Percentiles rank a stretch among this genome's conserved stretches.
Conservation (phyloP, 2,113 vertebrate species). For the Hyla sarda region DNA sequence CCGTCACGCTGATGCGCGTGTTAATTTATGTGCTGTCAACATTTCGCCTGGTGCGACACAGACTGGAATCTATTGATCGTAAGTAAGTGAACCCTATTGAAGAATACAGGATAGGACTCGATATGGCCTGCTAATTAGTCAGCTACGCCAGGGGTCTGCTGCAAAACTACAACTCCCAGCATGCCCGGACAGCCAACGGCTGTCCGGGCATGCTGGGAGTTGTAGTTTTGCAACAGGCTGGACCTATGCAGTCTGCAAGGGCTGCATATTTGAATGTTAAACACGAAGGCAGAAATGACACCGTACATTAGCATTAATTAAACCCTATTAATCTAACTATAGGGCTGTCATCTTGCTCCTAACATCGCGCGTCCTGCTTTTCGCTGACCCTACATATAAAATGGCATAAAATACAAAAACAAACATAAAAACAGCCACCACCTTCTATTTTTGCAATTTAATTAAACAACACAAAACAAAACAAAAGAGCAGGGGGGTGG, state of each 20-base stretch:
- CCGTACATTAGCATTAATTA: background rate
- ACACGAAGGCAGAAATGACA: background rate
- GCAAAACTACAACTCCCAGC: too few species aligned
- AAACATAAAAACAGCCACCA: background rate
- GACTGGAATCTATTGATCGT: too few species aligned
- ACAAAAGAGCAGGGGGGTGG: background rate
- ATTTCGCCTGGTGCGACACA: too few species aligned
- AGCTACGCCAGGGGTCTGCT: too few species aligned
- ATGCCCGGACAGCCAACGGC: too few species aligned
- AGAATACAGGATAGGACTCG: too few species aligned
- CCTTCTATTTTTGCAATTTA: background rate
- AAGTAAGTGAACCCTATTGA: background rate
- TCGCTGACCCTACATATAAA: background rate
- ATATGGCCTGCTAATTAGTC: too few species aligned
- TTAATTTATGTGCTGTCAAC: background rate
- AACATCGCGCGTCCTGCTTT: background rate
- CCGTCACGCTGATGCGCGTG: background rate
- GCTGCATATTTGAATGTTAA: background rate
- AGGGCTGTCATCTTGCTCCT: background rate
- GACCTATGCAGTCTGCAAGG: background rate
- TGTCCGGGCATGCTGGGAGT: too few species aligned
- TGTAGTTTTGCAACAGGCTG: too few species aligned
- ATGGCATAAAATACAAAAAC: background rate
- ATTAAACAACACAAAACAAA: too few species aligned
- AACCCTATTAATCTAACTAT: background rate